Base-by-base conservation (phyloP, 2,797 vertebrate genomes). In the Centroberyx gerrardi region DNA sequence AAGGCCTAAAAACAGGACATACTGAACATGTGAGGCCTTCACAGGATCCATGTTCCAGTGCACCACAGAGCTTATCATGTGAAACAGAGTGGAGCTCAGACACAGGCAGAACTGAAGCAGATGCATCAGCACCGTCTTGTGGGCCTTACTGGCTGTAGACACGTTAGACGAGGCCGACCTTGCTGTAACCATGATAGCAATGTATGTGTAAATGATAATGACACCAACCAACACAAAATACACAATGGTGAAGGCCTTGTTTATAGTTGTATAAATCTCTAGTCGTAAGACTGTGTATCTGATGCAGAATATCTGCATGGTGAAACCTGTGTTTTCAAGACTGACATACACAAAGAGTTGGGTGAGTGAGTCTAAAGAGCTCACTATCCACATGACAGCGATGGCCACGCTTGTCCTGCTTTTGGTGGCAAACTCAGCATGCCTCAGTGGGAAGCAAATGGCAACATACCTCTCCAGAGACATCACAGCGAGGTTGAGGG, bases 381-480 rank as follows among this genome's bases (percentile, higher is more conserved):
- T 76, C 63, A 55, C 40, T 0, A 49, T 42, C 90, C 92, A 94
- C 28, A 92, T 70, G 0, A 76, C 49, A 13, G 36, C 54, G 0
- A 92, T 74, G 60, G 79, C 81, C 3, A 72, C 17, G 3, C 33
- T 12, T 0, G 81, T 88, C 0, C 0, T 72, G 48, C 66, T 84
- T 1, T 8, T 13, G 0, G 85, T 89, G 28, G 72, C 46, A 13
- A 90, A 78, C 4, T 60, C 42, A 4, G 56, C 52, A 3, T 91
- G 89, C 53, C 84, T 84, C n/a, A 93, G 83, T 0, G 92, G 92
- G 38, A 90, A 89, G 61, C 90, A 91, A 62, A 93, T 74, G 28
- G 92, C 90, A 13, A 88, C 56, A 8, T 92, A 92, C 53, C 90
- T 76, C 80, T 94, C 88, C 27, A 91, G 68, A 51, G 83, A 91